These are phyloP conservation scores for Anguilla rostrata DNA, from an alignment of 2,113 vertebrate species.

Conservation along the genomic window DNA sequence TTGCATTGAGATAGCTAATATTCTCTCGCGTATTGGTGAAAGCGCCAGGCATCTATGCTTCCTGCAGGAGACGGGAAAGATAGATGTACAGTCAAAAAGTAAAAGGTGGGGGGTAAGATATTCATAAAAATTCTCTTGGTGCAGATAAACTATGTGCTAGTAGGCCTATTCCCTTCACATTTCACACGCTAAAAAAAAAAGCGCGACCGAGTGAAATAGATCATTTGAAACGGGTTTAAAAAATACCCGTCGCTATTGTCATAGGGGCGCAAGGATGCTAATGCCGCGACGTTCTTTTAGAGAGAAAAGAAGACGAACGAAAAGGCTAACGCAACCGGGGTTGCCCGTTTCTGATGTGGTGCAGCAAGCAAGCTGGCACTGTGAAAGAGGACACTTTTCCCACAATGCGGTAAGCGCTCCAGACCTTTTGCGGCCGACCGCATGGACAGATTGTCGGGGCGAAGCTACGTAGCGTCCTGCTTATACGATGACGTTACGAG, in stretches of 20 bases:
- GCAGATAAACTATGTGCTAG: not conserved
- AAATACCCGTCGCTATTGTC: not conserved
- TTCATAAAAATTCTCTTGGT: not conserved
- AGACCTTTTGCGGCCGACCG: not conserved
- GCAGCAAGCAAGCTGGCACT: not conserved
- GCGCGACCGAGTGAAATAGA: not conserved
- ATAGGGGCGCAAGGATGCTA: not conserved
- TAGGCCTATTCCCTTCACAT: not conserved
- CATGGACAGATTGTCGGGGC: too few species aligned
- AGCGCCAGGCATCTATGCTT: not conserved
- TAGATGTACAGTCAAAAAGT: not conserved
- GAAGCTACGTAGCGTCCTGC: not conserved
- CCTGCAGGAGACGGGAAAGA: not conserved
- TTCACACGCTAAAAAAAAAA: not conserved
- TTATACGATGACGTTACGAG: slow-evolving; percentile 1
- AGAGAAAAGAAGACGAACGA: not conserved
- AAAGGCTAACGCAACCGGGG: not conserved
- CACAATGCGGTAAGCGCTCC: not conserved
- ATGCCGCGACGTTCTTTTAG: not conserved
- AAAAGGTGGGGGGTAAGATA: not conserved
- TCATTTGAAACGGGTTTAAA: not conserved
- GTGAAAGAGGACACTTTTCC: not conserved
- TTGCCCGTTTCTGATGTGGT: not conserved
- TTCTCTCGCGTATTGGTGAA: not conserved
- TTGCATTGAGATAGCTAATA: not conserved